Evolutionary conservation across 2,797 vertebrate genomes (phyloP), one percentile per base, ranked within the genome.

Genomic region (Acrossocheilus wenchowensis): DNA sequence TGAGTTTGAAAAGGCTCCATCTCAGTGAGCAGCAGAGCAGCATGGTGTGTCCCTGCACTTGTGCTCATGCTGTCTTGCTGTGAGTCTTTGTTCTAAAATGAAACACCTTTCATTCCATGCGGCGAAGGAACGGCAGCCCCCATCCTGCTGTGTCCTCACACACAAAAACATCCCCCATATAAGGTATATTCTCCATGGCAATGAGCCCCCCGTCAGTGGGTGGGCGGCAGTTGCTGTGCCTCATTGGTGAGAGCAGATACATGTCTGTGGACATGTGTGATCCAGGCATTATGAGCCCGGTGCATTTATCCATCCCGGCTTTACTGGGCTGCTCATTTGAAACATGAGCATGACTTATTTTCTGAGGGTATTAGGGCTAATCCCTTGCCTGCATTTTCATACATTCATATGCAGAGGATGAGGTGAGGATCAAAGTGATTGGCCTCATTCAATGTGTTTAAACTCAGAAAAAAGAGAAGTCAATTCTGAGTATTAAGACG

Each of bases 221-320:
- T 86, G 77, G 54, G 78, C 30, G 39, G 17, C 64, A n/a, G 34
- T 17, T 68, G 57, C 78, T 74, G 78, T 64, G 77, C 87, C 71
- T 86, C 50, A 19, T 45, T 72, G 23, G 23, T 45, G 66, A 82
- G 52, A 48, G 57, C 34, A 72, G 34, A n/a, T 74, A 36, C 57
- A 19, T 79, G 68, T 41, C 81, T 74, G 60, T 68, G 78, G 83
- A 81, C 39, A 87, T 62, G 11, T 23, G 68, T 78, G 86, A 87
- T 81, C 80, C 64, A 72, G 74, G 71, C 69, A 82, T 77, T 81
- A 80, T 83, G 87, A 92, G 90, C 86, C 57, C 71, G 87, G 84
- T 87, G 87, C 81, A 91, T 93, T 90, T 93, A 92, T 93, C 93
- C 91, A 94, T 92, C 91, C 89, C 90, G 69, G 88, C 87, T 89